phyloP scores from a whole-genome alignment of 2,797 vertebrate genomes.

The Anguilla pacifica region DNA sequence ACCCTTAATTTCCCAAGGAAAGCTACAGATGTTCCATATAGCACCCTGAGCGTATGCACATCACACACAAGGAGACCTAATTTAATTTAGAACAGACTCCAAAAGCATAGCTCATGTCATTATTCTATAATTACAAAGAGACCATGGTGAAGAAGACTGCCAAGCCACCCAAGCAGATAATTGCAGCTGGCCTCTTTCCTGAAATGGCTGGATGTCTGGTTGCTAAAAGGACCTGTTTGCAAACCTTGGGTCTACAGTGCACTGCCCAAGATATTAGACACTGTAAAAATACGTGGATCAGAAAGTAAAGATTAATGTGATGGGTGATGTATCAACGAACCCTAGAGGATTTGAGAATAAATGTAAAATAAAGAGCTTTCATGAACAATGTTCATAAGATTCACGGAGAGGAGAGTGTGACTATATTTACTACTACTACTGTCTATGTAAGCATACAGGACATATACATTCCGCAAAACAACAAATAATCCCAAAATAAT shows the following conservation, averaged over 20 bases:
- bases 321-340: not conserved
- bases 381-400: not conserved
- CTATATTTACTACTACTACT: not conserved
- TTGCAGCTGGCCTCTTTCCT: conserved; percentile 11
- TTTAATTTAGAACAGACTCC: conserved; percentile 20
- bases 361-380: not conserved
- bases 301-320: not conserved
- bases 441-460: not conserved
- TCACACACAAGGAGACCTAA: conserved; percentile 12
- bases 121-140: conserved; percentile 19
- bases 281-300: not conserved
- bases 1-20: conserved; percentile 14
- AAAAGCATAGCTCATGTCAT: conserved; percentile 23
- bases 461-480: too few relatives aligned
- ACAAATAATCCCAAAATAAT: too few relatives aligned
- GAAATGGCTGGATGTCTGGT: conserved; percentile 10
- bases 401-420: not conserved
- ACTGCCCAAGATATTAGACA: not conserved
- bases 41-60: not conserved
- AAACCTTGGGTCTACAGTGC: not conserved
- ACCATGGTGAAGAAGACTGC: not conserved
- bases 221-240: not conserved
- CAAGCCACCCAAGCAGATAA: conserved; percentile 5
- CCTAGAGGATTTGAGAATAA: not conserved
- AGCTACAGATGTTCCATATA: conserved; percentile 2